phyloP scores from a whole-genome alignment of 2,797 vertebrate species.

The Octomys mimax region DNA sequence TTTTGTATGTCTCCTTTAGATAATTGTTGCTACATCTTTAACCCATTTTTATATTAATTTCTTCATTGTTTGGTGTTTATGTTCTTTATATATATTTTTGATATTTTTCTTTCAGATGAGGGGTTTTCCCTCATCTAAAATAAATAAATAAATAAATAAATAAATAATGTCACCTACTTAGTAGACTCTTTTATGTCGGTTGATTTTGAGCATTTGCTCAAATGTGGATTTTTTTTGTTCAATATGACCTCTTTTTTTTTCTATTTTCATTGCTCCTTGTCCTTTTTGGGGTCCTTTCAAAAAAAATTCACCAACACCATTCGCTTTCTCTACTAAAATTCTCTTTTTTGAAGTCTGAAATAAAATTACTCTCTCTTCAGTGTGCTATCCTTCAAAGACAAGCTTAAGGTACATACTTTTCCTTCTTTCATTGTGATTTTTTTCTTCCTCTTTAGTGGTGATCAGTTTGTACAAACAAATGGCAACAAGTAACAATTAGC shows the following conservation, averaged over 20 bases:
- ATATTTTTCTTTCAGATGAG: not conserved
- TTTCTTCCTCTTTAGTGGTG: not conserved
- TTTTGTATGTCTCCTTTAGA: not conserved
- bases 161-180: not conserved
- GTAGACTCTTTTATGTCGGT: not conserved
- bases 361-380: not conserved
- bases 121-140: not conserved
- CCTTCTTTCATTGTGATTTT: not conserved
- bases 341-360: not conserved
- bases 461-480: not conserved
- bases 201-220: not conserved
- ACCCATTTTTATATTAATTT: not conserved
- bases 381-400: not conserved
- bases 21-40: too few species aligned
- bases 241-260: not conserved
- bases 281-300: not conserved
- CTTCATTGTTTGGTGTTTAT: not conserved
- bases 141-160: too few species aligned
- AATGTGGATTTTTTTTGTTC: too few species aligned
- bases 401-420: not conserved
- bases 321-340: not conserved
- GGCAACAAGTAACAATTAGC: not conserved
- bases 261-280: not conserved
- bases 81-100: not conserved
- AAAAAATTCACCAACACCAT: not conserved